phyloP scores from a whole-genome alignment of 2,113 vertebrate genomes.

The Poicephalus gulielmi region DNA sequence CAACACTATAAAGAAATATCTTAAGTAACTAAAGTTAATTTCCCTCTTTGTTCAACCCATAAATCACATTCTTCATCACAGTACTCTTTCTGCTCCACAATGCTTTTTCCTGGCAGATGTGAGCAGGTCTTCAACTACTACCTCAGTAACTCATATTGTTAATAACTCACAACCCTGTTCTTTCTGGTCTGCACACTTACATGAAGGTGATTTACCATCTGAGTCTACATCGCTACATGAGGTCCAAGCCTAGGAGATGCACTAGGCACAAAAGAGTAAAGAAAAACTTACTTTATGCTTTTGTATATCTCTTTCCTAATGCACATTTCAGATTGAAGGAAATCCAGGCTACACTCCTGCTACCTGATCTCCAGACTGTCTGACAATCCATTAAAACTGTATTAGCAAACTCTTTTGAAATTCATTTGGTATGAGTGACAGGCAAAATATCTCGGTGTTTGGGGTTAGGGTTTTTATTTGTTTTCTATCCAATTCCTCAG shows the following conservation, averaged over 20 bases:
- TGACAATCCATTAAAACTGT: background rate
- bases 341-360: background rate
- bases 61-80: background rate
- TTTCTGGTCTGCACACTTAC: background rate
- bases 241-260: background rate
- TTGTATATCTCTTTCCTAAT: background rate
- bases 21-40: background rate
- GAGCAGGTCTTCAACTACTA: background rate
- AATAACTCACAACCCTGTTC: background rate
- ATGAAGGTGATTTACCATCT: background rate
- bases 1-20: background rate
- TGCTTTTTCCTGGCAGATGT: background rate
- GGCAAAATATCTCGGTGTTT: background rate
- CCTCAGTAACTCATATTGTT: background rate
- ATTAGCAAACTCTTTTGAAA: background rate
- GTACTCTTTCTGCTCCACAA: background rate
- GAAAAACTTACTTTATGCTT: background rate
- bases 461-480: fast-evolving
- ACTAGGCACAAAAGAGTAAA: background rate
- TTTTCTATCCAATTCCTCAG: background rate
- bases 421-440: background rate
- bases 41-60: background rate
- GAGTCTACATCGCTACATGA: background rate
- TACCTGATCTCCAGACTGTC: background rate
- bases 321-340: background rate